Percentiles rank a stretch among this genome's conserved stretches.
Conservation (phyloP, 2,888 invertebrate species). For the Aspidiotus destructor region DNA sequence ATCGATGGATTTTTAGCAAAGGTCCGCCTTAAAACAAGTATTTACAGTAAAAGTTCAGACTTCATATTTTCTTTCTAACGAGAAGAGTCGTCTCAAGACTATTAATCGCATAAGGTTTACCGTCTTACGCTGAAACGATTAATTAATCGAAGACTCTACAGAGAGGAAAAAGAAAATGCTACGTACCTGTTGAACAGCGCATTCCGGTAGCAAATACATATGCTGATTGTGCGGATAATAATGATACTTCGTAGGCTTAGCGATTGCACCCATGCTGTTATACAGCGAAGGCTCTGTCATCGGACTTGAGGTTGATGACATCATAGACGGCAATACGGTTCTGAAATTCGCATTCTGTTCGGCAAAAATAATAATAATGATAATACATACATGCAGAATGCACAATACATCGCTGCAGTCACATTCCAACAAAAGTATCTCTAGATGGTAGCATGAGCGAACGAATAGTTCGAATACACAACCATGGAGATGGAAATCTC, state of each 20-base stretch:
- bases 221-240: conserved; percentile 91
- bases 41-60: too few relatives aligned
- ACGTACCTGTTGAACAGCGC: conserved; percentile 79
- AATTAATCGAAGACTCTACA: too few relatives aligned
- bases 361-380: conserved; percentile 12
- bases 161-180: background rate
- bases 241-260: conserved; percentile 82
- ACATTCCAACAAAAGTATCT: background rate
- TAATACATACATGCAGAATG: background rate
- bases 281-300: conserved; percentile 26
- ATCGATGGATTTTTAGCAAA: too few relatives aligned
- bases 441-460: background rate
- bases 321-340: conserved; percentile 18
- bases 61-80: too few relatives aligned
- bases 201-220: conserved; percentile 82
- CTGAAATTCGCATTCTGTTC: conserved; percentile 22
- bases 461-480: too few relatives aligned
- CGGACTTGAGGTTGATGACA: conserved; percentile 22
- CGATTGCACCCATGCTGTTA: conserved; percentile 27
- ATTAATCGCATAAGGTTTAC: too few relatives aligned
- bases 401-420: background rate
- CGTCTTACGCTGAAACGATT: too few relatives aligned
- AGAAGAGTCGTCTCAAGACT: too few relatives aligned
- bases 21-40: too few relatives aligned
- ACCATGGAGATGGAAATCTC: too few relatives aligned